These are phyloP conservation scores for Diloba caeruleocephala DNA, from an alignment of 2,888 invertebrate species.

Conservation along the genomic window DNA sequence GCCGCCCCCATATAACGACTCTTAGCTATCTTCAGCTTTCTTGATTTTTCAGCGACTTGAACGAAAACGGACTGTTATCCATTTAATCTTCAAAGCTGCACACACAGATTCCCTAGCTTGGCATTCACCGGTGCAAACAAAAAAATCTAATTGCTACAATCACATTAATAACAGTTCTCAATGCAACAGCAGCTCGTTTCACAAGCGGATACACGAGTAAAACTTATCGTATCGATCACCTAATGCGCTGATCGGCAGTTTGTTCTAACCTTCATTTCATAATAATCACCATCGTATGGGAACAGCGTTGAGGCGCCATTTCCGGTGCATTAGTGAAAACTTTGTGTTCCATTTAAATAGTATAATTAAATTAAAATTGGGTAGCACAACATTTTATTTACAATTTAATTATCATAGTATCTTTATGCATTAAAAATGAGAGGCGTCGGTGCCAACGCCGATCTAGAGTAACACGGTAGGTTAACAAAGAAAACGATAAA, in stretches of 20 bases:
- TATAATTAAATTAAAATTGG: slow-evolving; percentile 34
- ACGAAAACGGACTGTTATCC: no score
- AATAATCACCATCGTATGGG: slow-evolving; percentile 40
- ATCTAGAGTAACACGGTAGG: no score
- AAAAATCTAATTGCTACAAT: slow-evolving; percentile 29
- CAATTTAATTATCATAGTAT: no score
- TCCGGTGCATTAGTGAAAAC: slow-evolving; percentile 41
- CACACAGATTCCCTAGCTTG: background rate
- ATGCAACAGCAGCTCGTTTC: slow-evolving; percentile 51
- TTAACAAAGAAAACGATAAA: no score
- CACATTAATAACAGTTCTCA: slow-evolving; percentile 34
- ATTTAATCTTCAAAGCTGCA: background rate
- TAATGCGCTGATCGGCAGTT: slow-evolving; percentile 61
- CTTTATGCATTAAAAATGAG: no score
- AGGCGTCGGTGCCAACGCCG: no score
- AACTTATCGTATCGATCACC: slow-evolving; percentile 51
- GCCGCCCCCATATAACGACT: no score
- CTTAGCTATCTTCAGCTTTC: no score
- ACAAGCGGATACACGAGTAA: slow-evolving; percentile 61
- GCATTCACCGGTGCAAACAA: slow-evolving; percentile 21
- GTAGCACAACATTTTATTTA: background rate
- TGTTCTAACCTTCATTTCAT: slow-evolving; percentile 57
- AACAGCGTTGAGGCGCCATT: slow-evolving; percentile 40
- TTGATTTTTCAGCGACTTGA: no score
- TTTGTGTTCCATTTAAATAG: slow-evolving; percentile 18